Conservation (phyloP, 2,797 vertebrate species). For the Aselliscus stoliczkanus region DNA sequence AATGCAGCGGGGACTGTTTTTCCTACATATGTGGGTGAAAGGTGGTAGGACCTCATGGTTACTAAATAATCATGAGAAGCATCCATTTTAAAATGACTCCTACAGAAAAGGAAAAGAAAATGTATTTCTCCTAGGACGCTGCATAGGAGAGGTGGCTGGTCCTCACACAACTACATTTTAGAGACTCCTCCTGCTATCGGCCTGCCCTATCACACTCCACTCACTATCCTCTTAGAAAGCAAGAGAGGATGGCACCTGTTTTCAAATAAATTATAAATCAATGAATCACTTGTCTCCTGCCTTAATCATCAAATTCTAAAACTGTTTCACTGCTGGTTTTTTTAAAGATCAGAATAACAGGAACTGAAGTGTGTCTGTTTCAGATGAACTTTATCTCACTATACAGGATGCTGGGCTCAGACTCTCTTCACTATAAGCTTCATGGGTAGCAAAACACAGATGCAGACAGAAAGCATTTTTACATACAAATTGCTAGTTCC, state of each 20-base stretch:
- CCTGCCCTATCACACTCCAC: background rate
- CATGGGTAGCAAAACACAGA: background rate
- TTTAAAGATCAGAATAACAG: background rate
- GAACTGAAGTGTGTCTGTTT: background rate
- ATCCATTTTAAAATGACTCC: background rate
- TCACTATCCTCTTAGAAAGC: background rate
- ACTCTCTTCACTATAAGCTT: background rate
- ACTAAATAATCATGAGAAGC: background rate
- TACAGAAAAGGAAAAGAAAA: background rate
- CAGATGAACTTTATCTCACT: background rate
- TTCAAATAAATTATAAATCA: background rate
- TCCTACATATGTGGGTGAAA: background rate
- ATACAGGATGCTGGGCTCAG: background rate
- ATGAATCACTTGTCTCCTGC: background rate
- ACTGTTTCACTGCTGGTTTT: background rate
- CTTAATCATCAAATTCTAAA: background rate
- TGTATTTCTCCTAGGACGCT: background rate
- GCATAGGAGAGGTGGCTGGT: background rate
- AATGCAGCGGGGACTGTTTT: background rate
- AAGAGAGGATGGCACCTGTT: background rate
- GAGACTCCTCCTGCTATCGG: background rate
- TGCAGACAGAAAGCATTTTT: background rate
- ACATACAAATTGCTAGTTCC: rapidly evolving
- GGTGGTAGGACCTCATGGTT: background rate
- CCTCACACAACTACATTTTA: background rate